phyloP scores from a whole-genome alignment of 2,888 invertebrate species.

The Oithona nana region DNA sequence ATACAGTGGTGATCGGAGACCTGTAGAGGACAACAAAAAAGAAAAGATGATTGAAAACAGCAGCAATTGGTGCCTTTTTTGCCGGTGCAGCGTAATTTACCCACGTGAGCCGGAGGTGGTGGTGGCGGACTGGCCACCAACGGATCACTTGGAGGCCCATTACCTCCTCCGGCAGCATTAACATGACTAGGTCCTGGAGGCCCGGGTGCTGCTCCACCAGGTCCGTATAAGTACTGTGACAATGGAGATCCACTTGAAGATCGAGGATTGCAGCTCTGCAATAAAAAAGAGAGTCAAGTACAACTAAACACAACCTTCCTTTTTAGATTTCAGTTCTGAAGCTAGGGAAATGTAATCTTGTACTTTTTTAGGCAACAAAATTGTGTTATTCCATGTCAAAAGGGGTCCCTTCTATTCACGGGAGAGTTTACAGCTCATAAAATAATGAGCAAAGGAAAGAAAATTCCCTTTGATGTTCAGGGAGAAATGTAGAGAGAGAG shows the following conservation, averaged over 20 bases:
- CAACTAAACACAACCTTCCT: no score
- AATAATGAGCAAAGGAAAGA: background rate
- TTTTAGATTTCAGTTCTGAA: no score
- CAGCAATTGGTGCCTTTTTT: background rate
- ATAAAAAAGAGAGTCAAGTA: no score
- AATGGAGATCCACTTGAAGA: background rate
- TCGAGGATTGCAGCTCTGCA: no score
- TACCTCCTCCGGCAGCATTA: no score
- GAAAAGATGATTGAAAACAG: no score
- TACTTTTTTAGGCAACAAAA: no score
- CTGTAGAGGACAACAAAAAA: no score
- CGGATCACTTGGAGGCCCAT: background rate
- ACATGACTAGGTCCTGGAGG: background rate
- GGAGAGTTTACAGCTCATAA: background rate
- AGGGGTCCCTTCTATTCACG: background rate
- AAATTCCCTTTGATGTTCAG: background rate
- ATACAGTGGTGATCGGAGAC: slow-evolving; percentile 77
- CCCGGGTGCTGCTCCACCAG: no score
- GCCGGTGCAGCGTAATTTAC: no score
- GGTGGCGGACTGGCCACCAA: background rate
- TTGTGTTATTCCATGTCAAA: background rate
- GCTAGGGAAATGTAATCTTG: no score
- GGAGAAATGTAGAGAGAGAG: no score
- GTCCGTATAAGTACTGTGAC: background rate
- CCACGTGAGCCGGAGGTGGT: background rate